Evolutionary conservation across 2,888 invertebrate species (phyloP).

Genomic region (Drosophila rubida): DNA sequence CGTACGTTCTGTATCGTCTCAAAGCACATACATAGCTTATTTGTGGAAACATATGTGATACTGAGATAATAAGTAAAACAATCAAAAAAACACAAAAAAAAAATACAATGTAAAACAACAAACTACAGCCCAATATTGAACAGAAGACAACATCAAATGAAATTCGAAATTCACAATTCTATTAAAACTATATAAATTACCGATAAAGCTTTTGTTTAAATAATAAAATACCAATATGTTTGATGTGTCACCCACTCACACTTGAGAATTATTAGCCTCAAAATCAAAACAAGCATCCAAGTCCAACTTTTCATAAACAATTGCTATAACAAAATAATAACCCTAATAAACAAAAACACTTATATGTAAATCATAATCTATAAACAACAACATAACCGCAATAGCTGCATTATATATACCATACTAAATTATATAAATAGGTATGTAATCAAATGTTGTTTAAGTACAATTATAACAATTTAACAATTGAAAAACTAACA

Average conservation of each 20-base stretch:
- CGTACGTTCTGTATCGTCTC: slow-evolving; percentile 49
- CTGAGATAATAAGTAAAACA: slow-evolving; percentile 82
- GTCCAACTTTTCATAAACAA: slow-evolving; percentile 26
- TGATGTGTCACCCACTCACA: slow-evolving; percentile 13
- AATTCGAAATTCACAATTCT: slow-evolving; percentile 40
- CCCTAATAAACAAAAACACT: slow-evolving; percentile 23
- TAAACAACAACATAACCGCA: slow-evolving; percentile 43
- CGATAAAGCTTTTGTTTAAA: slow-evolving; percentile 39
- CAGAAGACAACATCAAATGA: slow-evolving; percentile 10
- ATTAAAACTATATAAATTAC: slow-evolving; percentile 17
- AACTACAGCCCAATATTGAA: slow-evolving; percentile 28
- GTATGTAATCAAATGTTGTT: slow-evolving; percentile 57
- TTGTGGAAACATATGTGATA: slow-evolving; percentile 82
- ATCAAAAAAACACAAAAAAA: slow-evolving; percentile 44
- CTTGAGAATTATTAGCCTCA: slow-evolving; percentile 16
- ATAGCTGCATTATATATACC: slow-evolving; percentile 55
- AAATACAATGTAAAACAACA: slow-evolving; percentile 6
- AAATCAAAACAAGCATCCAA: slow-evolving; percentile 21
- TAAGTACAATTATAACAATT: slow-evolving; percentile 34
- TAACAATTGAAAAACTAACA: slow-evolving; percentile 10
- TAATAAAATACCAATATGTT: slow-evolving; percentile 32
- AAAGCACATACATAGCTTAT: slow-evolving; percentile 50
- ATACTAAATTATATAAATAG: slow-evolving; percentile 40
- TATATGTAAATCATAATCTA: slow-evolving; percentile 34
- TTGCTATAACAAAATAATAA: slow-evolving; percentile 4